phyloP scores from a whole-genome alignment of 2,797 vertebrate species.

The Neoniphon sammara region DNA sequence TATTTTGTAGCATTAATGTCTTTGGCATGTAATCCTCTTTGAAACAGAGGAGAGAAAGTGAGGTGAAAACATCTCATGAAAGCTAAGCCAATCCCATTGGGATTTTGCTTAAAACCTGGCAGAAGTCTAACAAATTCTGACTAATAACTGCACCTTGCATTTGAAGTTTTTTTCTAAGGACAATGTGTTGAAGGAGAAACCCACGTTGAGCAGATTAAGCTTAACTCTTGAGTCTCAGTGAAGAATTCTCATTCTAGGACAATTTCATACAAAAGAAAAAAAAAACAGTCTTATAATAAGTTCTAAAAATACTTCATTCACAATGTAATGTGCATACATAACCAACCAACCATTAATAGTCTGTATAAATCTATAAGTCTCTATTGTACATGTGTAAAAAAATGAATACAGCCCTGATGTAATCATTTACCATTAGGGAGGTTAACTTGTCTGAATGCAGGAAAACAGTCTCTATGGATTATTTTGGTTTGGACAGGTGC shows the following conservation, averaged over 20 bases:
- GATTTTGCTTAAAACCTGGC: conserved; percentile 71
- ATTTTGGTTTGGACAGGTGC: conserved; percentile 55
- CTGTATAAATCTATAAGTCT: conserved; percentile 13
- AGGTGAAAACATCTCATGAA: conserved; percentile 64
- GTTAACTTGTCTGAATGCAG: conserved; percentile 30
- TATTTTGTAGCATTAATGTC: conserved; percentile 67
- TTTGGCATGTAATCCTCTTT: conserved; percentile 76
- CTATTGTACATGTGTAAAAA: conserved; percentile 10
- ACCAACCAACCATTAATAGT: conserved; percentile 2
- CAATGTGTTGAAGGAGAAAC: conserved; percentile 46
- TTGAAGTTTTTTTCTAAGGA: conserved; percentile 48
- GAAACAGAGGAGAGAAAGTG: conserved; percentile 65
- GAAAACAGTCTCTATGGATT: conserved; percentile 62
- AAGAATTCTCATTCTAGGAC: conserved; percentile 17
- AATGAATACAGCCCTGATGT: conserved; percentile 5
- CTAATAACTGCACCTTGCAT: conserved; percentile 68
- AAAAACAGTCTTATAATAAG: conserved; percentile 15
- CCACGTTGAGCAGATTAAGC: conserved; percentile 51
- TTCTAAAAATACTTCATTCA: conserved; percentile 28
- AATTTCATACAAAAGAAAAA: conserved; percentile 30
- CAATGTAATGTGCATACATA: conserved; percentile 18
- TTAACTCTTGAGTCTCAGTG: conserved; percentile 40
- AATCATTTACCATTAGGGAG: conserved; percentile 21
- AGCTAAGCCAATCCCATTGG: conserved; percentile 65
- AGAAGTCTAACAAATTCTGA: conserved; percentile 71